phyloP scores from a whole-genome alignment of 1,140 invertebrate genomes.

The Drosophila hydei region DNA sequence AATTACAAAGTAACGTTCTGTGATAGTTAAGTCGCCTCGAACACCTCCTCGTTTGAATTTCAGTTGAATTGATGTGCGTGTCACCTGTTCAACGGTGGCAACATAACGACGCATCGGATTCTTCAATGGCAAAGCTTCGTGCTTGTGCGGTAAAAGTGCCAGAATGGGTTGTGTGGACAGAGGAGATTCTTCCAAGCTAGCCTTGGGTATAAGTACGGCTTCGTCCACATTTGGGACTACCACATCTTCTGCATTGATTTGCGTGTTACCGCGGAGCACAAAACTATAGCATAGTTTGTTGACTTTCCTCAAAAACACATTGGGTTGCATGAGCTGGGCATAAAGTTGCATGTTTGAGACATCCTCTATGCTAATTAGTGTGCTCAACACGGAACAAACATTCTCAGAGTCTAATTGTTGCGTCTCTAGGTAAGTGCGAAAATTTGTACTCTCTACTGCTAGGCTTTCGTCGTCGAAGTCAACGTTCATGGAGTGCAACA shows the following conservation, averaged over 20 bases:
- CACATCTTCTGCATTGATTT: conserved; percentile 52
- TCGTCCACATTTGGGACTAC: conserved; percentile 56
- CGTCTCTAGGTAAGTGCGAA: conserved; percentile 37
- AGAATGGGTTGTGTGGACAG: conserved; percentile 33
- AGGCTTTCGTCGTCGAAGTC: conserved; percentile 46
- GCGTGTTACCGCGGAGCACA: background rate
- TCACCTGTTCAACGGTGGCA: conserved; percentile 48
- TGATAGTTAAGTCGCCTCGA: background rate
- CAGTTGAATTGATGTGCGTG: conserved; percentile 27
- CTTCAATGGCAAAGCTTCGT: conserved; percentile 23
- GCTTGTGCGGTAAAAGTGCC: conserved; percentile 48
- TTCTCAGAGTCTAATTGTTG: conserved; percentile 45
- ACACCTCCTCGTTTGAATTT: conserved; percentile 19
- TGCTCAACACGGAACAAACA: conserved; percentile 51
- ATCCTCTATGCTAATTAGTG: conserved; percentile 55
- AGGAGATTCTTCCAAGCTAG: conserved; percentile 40
- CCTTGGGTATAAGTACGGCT: conserved; percentile 64
- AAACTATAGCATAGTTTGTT: conserved; percentile 1
- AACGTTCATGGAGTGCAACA: conserved; percentile 35
- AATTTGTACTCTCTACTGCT: conserved; percentile 1
- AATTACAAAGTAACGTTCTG: conserved; percentile 46
- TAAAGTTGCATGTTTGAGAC: conserved; percentile 53
- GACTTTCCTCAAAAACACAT: conserved; percentile 26
- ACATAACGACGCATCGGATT: conserved; percentile 45
- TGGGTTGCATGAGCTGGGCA: conserved; percentile 36